These are phyloP conservation scores for Tokudaia muenninki DNA, from an alignment of 2,797 vertebrate genomes.

Conservation along the genomic window DNA sequence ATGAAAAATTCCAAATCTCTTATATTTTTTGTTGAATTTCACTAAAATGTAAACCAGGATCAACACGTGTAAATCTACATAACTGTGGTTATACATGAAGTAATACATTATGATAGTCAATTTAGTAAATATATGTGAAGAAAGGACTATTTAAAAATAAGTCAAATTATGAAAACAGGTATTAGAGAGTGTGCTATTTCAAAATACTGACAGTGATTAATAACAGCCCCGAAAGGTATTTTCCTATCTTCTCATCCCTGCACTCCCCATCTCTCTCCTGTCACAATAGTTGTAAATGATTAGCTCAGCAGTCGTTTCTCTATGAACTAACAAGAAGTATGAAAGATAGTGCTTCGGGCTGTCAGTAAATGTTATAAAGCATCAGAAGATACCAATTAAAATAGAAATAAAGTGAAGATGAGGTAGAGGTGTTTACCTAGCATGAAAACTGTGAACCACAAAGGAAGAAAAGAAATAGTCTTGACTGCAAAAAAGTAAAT, in stretches of 20 bases:
- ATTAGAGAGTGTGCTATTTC: background rate
- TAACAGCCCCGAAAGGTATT: background rate
- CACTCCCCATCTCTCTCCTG: background rate
- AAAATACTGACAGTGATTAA: constrained; percentile 70
- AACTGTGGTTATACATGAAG: constrained; percentile 41
- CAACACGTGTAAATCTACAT: background rate
- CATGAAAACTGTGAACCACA: background rate
- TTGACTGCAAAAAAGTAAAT: background rate
- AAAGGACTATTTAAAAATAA: constrained; percentile 42
- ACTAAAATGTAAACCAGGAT: background rate
- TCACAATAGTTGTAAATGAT: constrained; percentile 60
- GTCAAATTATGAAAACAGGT: constrained; percentile 43
- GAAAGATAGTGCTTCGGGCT: background rate
- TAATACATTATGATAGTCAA: constrained; percentile 48
- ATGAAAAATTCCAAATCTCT: constrained; percentile 14
- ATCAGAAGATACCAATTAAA: constrained; percentile 28
- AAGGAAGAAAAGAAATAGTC: background rate
- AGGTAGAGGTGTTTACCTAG: background rate
- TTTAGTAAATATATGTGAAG: constrained; percentile 39
- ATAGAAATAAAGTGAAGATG: constrained; percentile 28
- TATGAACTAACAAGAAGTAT: constrained; percentile 51
- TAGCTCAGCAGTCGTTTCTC: constrained; percentile 37
- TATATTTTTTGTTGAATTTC: background rate
- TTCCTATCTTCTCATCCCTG: constrained; percentile 12
- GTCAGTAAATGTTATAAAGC: constrained; percentile 15